phyloP scores from a whole-genome alignment of 2,113 vertebrate genomes.

The Chrysemys picta region DNA sequence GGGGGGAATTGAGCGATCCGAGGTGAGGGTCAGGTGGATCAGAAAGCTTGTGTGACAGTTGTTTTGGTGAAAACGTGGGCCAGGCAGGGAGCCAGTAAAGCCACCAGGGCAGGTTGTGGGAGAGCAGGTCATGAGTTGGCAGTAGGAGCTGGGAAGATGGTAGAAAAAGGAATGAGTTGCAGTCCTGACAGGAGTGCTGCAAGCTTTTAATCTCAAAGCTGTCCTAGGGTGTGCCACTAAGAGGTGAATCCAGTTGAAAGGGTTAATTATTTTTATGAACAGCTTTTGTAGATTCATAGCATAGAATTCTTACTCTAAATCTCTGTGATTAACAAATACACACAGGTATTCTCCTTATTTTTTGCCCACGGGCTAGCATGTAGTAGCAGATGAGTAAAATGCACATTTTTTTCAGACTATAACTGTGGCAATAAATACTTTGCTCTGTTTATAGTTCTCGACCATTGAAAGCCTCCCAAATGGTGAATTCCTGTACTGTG shows the following conservation, averaged over 20 bases:
- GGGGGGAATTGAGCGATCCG: neutral
- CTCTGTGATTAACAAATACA: constrained; percentile 49
- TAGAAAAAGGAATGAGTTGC: constrained; percentile 34
- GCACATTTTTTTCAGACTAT: constrained; percentile 26
- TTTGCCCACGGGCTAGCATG: constrained; percentile 54
- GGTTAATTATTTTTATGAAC: constrained; percentile 29
- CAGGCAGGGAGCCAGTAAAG: constrained; percentile 38
- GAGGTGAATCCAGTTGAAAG: constrained; percentile 44
- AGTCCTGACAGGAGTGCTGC: constrained; percentile 3
- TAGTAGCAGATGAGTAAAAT: constrained; percentile 59
- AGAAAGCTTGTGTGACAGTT: neutral
- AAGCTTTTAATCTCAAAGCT: constrained; percentile 51
- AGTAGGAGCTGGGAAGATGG: constrained; percentile 37
- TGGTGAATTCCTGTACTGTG: constrained; percentile 87
- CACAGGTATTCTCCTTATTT: constrained; percentile 2
- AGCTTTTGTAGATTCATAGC: constrained; percentile 59
- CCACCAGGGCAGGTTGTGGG: constrained; percentile 21
- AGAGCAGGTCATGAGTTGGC: constrained; percentile 54
- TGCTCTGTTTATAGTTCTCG: constrained; percentile 84
- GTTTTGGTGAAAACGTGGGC: neutral
- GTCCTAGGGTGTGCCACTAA: constrained; percentile 33
- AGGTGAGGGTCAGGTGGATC: neutral
- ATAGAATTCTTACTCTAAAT: constrained; percentile 35
- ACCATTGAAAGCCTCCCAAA: constrained; percentile 91
- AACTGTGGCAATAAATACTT: constrained; percentile 66